phyloP scores from a whole-genome alignment of 2,888 invertebrate genomes.

The Sceliomorpha sp. region DNA sequence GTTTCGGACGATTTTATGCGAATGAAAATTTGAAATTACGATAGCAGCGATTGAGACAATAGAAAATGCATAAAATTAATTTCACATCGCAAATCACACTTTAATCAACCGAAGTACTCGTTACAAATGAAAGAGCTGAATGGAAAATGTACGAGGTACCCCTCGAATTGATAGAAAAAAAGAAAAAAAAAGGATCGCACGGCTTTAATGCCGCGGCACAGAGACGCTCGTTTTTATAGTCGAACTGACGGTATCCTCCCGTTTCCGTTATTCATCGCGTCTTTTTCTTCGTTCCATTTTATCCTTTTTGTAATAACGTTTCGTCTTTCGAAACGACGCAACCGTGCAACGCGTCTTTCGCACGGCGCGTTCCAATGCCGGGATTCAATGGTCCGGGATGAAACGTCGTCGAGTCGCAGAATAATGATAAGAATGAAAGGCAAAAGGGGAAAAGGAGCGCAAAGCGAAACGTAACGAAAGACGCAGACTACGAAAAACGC shows the following conservation, averaged over 20 bases:
- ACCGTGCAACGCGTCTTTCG: constrained; percentile 13
- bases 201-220: no score
- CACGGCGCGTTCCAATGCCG: constrained; percentile 5
- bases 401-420: constrained; percentile 10
- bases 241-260: constrained; percentile 8
- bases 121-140: no score
- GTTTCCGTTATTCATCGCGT: background rate
- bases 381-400: constrained; percentile 15
- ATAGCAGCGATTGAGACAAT: no score
- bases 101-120: no score
- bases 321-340: constrained; percentile 10
- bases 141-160: no score
- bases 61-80: no score
- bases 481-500: constrained; percentile 1
- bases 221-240: constrained; percentile 6
- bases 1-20: no score
- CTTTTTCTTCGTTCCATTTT: background rate
- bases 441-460: background rate
- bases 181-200: no score
- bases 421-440: constrained; percentile 20
- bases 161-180: no score
- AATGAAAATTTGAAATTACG: no score
- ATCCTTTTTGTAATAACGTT: constrained; percentile 8
- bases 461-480: constrained; percentile 3
- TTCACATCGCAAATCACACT: no score